Conservation (phyloP, 2,113 vertebrate species). For the Xenus cinereus region DNA sequence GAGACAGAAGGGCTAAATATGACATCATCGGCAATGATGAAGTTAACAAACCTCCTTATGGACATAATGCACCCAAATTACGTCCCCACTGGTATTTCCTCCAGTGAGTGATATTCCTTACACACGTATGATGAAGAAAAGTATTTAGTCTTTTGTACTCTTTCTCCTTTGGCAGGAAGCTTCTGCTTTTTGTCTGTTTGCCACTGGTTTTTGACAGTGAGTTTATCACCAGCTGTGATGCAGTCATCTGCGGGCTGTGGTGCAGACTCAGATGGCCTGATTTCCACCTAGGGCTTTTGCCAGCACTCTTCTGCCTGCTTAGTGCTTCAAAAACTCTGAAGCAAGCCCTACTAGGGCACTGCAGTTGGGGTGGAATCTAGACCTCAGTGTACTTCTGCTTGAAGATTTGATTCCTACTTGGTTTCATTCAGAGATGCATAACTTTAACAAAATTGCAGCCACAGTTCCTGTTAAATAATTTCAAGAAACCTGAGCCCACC, state of each 20-base stretch:
- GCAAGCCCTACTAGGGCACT: not conserved
- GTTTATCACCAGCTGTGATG: not conserved
- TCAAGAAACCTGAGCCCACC: not conserved
- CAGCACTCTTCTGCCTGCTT: not conserved
- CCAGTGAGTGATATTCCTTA: not conserved
- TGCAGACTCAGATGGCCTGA: not conserved
- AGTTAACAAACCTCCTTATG: not conserved
- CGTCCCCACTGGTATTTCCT: fast-evolving
- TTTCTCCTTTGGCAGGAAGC: not conserved
- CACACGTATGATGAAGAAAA: not conserved
- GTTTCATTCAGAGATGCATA: not conserved
- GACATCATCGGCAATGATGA: not conserved
- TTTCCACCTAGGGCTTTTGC: not conserved
- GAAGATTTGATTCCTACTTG: not conserved
- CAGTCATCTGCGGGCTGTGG: not conserved
- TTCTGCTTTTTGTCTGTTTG: not conserved
- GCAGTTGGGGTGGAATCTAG: not conserved
- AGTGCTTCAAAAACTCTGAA: not conserved
- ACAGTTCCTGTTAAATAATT: not conserved
- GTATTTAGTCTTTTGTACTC: not conserved
- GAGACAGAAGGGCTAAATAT: not conserved
- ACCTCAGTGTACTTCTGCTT: not conserved
- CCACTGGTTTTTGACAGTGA: not conserved
- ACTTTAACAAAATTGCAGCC: not conserved
- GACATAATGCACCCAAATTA: not conserved